Percentiles rank a stretch among this genome's conserved stretches.
phyloP scores from a whole-genome alignment of 2,888 invertebrate genomes.

The Ceriagrion tenellum region DNA sequence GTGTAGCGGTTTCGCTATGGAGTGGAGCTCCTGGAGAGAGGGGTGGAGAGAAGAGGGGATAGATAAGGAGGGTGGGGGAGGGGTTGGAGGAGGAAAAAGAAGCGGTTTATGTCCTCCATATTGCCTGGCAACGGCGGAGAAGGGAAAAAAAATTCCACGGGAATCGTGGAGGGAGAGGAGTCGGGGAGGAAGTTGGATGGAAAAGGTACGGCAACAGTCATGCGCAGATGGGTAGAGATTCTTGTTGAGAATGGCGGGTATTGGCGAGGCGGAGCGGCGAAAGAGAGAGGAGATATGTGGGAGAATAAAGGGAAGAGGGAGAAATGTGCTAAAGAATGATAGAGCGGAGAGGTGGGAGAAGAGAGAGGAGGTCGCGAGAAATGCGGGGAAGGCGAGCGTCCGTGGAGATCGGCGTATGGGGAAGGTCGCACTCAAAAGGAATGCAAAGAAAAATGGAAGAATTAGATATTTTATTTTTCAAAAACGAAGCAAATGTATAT shows the following conservation, averaged over 20 bases:
- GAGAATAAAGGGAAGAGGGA: not conserved
- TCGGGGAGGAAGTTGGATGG: not conserved
- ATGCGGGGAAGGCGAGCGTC: not conserved
- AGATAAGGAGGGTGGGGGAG: not conserved
- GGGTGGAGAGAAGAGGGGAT: not conserved
- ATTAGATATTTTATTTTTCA: no score
- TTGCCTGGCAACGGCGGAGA: slow-evolving; percentile 63
- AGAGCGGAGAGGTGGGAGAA: slow-evolving; percentile 19
- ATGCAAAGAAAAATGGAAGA: no score
- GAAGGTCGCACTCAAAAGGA: no score
- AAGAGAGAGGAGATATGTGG: not conserved
- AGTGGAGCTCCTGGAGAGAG: not conserved
- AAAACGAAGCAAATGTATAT: no score
- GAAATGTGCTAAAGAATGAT: slow-evolving; percentile 44
- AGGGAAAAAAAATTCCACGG: slow-evolving; percentile 45
- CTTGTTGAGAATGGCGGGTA: not conserved
- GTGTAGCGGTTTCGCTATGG: slow-evolving; percentile 42
- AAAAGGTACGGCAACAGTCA: slow-evolving; percentile 37
- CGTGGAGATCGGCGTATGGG: not conserved
- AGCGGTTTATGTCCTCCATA: slow-evolving; percentile 46
- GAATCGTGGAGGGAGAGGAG: not conserved
- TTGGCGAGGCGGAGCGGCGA: not conserved
- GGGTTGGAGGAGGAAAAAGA: not conserved
- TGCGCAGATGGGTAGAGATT: slow-evolving; percentile 54
- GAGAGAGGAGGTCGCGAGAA: not conserved